Base-by-base conservation (phyloP, 53 echinoderm and acorn worm genomes). In the Holothuria scabra region DNA sequence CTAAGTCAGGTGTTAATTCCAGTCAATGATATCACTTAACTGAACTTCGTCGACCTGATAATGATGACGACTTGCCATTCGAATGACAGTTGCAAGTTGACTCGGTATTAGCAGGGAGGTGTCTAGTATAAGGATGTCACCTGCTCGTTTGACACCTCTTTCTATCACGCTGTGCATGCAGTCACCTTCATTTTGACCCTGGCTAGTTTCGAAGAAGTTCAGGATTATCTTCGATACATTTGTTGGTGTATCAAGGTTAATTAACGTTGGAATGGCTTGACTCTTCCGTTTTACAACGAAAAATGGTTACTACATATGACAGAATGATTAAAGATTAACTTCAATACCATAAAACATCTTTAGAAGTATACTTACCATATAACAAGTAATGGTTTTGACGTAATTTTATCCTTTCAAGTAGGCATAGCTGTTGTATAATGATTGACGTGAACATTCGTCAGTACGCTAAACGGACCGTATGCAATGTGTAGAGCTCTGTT, bases 111-210 rank as follows among this genome's bases (percentile, higher is more conserved):
- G n/a, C n/a, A n/a, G n/a, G n/a, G n/a, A n/a, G n/a, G n/a, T n/a
- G n/a, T n/a, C n/a, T n/a, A n/a, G n/a, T n/a, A n/a, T 46, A 48
- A 92, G 81, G n/a, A 92, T 37, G 13, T 87, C 93, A 60, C 83
- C 61, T 11, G 82, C 60, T 19, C 74, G 41, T 24, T 66, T 84
- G 24, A 89, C 46, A 24, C 85, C 74, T 75, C 89, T 86, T 55
- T 89, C 87, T 18, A 89, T 66, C 31, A 84, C 74, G 74, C 93
- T 93, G 66, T 93, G 91, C 83, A 93, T 88, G 44, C 63, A 57
- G 37, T 84, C 93, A 14, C 93, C 85, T 57, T 90, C 93, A 65
- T 66, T 78, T 62, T 91, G 88, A 4, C 90, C 86, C 20, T 93
- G 93, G 49, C 84, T 87, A 14, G 87, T 90, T 60, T 84, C 67